A percentile compares a stretch with the other conserved stretches of the same genome.
These are phyloP conservation scores for Sarcophaga caerulescens DNA, from an alignment of 2,888 invertebrate species.

Conservation along the genomic window DNA sequence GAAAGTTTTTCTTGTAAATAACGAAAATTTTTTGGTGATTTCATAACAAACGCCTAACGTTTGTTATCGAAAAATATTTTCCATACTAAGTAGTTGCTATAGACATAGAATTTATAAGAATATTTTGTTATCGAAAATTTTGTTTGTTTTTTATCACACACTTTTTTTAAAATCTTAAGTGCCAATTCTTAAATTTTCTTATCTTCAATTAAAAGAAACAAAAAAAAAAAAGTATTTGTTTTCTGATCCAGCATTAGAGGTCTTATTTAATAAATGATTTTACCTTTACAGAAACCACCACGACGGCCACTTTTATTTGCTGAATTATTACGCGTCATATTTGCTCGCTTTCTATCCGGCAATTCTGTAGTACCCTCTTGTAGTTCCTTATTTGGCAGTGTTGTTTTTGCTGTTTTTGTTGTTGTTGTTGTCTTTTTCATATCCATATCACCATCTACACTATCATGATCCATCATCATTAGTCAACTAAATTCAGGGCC, in stretches of 20 bases:
- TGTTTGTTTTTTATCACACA: too few species aligned
- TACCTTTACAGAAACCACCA: slow-evolving; percentile 77
- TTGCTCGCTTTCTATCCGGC: neutral
- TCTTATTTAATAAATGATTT: slow-evolving; percentile 69
- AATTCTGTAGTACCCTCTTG: slow-evolving; percentile 46
- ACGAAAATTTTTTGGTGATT: too few species aligned
- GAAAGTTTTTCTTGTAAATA: too few species aligned
- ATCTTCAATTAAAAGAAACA: too few species aligned
- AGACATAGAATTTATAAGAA: too few species aligned
- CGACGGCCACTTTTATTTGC: slow-evolving; percentile 71
- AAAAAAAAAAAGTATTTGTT: neutral
- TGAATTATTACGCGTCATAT: slow-evolving; percentile 39
- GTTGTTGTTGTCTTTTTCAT: slow-evolving; percentile 55
- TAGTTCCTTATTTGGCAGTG: slow-evolving; percentile 71
- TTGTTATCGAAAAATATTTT: too few species aligned
- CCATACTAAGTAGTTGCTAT: too few species aligned
- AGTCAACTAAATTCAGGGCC: slow-evolving; percentile 80
- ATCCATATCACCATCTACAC: slow-evolving; percentile 28
- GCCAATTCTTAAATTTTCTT: too few species aligned
- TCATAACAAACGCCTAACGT: too few species aligned
- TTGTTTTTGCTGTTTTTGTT: slow-evolving; percentile 70
- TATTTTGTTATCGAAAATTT: too few species aligned
- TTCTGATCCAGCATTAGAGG: slow-evolving; percentile 59
- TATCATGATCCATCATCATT: slow-evolving; percentile 74
- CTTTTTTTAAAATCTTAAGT: too few species aligned